Evolutionary conservation across 2,113 vertebrate species (phyloP).

Genomic region (Rattus rattus): DNA sequence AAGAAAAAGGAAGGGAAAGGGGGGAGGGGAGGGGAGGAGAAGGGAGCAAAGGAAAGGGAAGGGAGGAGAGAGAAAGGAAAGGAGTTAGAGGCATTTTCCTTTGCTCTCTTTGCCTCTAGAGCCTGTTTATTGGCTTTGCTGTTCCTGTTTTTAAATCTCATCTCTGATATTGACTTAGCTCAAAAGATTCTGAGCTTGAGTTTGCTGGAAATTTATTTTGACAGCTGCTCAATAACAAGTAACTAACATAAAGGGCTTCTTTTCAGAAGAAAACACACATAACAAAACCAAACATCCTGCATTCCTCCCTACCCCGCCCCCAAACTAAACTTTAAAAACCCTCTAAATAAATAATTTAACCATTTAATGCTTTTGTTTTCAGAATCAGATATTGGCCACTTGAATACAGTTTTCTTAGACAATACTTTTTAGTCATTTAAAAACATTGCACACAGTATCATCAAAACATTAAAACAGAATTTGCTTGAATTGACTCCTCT

Average conservation of each 20-base stretch:
- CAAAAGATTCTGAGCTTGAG: neutral
- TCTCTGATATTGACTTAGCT: neutral
- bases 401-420: constrained; percentile 5
- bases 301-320: neutral
- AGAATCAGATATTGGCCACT: neutral
- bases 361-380: neutral
- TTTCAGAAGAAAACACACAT: neutral
- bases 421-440: neutral
- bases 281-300: neutral
- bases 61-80: too few relatives aligned
- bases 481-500: neutral
- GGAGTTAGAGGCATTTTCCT: neutral
- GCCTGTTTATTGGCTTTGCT: neutral
- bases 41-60: rapidly evolving
- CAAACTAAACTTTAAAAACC: neutral
- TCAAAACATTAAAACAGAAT: neutral
- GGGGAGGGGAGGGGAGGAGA: too few relatives aligned
- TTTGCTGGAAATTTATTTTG: neutral
- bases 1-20: rapidly evolving
- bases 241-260: neutral
- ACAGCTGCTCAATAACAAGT: neutral
- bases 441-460: neutral
- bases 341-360: neutral
- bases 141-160: neutral
- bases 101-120: neutral